Conservation (phyloP, 2,888 invertebrate species). For the Drosophila pseudotakahashii region DNA sequence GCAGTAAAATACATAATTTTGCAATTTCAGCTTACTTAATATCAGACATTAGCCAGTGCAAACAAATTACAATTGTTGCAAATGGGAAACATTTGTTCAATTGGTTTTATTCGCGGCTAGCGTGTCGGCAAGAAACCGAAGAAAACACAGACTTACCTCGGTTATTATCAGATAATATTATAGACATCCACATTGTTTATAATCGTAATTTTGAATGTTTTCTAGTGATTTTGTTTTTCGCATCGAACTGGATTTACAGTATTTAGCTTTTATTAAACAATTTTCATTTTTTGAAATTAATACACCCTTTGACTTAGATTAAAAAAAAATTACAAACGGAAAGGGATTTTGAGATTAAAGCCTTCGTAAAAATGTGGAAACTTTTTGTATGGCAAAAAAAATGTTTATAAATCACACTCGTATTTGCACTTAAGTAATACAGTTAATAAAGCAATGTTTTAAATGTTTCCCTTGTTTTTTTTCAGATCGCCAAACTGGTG, state of each 20-base stretch:
- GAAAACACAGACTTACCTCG: constrained; percentile 61
- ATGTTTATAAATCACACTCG: too few relatives aligned
- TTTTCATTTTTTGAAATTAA: too few relatives aligned
- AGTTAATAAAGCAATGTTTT: too few relatives aligned
- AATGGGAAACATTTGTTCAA: constrained; percentile 34
- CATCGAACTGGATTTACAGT: too few relatives aligned
- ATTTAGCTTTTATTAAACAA: too few relatives aligned
- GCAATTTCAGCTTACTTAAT: constrained; percentile 35
- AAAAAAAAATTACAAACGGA: too few relatives aligned
- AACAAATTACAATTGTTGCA: constrained; percentile 33
- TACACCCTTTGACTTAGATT: too few relatives aligned
- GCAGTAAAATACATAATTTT: constrained; percentile 18
- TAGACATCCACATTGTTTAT: constrained; percentile 2
- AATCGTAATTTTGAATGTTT: neutral
- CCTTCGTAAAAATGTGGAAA: too few relatives aligned
- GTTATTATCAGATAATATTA: constrained; percentile 73
- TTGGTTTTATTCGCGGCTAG: constrained; percentile 11
- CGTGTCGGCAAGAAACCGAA: constrained; percentile 64
- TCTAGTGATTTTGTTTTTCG: too few relatives aligned
- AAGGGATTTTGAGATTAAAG: too few relatives aligned
- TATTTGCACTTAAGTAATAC: too few relatives aligned
- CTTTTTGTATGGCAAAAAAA: too few relatives aligned
- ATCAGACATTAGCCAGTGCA: constrained; percentile 16
- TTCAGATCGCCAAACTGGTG: constrained; percentile 89
- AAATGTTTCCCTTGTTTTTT: neutral